Percentiles rank a stretch among this genome's conserved stretches.
Evolutionary conservation across 37 sponge, comb jelly and placozoan genomes (phyloP).

Genomic region (Halichondria panicea): DNA sequence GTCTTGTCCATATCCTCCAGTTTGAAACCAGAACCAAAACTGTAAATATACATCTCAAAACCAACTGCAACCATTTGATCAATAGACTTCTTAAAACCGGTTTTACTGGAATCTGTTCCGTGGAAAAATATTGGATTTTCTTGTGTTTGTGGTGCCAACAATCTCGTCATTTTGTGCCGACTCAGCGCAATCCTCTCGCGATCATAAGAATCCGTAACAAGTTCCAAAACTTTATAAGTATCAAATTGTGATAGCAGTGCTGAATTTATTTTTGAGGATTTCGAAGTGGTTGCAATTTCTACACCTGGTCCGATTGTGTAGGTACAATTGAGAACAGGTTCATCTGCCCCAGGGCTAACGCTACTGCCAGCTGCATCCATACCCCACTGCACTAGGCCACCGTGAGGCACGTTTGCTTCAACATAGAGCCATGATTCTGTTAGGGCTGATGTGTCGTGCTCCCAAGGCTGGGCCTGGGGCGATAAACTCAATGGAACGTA

Average conservation of each 20-base stretch:
- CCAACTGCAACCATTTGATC: constrained; percentile 58
- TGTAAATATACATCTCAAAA: constrained; percentile 70
- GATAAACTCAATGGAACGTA: constrained; percentile 15
- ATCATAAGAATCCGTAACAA: constrained; percentile 58
- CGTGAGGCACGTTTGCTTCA: constrained; percentile 29
- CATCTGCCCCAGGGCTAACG: constrained; percentile 53
- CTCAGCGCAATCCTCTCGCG: constrained; percentile 58
- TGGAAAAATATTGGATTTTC: constrained; percentile 78
- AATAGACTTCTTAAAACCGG: constrained; percentile 11
- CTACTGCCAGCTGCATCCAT: neutral
- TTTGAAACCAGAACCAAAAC: constrained; percentile 59
- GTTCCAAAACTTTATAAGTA: constrained; percentile 36
- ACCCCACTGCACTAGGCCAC: constrained; percentile 6
- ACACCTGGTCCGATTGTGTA: constrained; percentile 33
- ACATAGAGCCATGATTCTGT: constrained; percentile 67
- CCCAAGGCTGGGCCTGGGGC: constrained; percentile 22
- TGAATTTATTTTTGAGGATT: neutral
- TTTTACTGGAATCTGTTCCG: constrained; percentile 20
- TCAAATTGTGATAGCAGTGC: constrained; percentile 16
- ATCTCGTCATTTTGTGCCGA: constrained; percentile 58
- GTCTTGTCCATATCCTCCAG: constrained; percentile 26
- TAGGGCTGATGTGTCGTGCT: constrained; percentile 12
- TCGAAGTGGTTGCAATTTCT: neutral
- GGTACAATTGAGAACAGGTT: constrained; percentile 38
- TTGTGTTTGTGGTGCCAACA: constrained; percentile 64